A percentile compares a stretch with the other conserved stretches of the same genome.
These are phyloP conservation scores for Caenorhabditis angaria DNA, from an alignment of 2,888 invertebrate species.

Conservation along the genomic window DNA sequence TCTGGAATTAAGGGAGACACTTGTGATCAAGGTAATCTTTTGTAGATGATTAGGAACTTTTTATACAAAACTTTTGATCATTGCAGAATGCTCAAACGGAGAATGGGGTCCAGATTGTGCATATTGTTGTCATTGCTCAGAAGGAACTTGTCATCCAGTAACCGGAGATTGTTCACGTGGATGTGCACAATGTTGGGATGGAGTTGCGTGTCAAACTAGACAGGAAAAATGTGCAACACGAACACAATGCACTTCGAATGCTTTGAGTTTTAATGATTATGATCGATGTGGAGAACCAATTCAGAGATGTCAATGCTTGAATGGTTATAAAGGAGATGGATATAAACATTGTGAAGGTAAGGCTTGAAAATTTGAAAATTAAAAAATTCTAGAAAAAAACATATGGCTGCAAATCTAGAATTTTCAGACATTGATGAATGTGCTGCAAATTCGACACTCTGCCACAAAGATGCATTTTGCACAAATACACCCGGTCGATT, in stretches of 20 bases:
- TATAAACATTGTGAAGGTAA: slow-evolving; percentile 62
- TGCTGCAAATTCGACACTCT: slow-evolving; percentile 48
- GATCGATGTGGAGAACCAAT: slow-evolving; percentile 68
- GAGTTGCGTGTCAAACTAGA: slow-evolving; percentile 60
- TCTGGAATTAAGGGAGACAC: slow-evolving; percentile 72
- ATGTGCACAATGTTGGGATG: slow-evolving; percentile 69
- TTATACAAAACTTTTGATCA: slow-evolving; percentile 9
- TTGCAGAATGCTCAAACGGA: slow-evolving; percentile 62
- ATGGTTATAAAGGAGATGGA: slow-evolving; percentile 70
- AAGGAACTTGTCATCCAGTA: slow-evolving; percentile 61
- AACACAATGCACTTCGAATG: slow-evolving; percentile 67
- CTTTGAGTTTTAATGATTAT: slow-evolving; percentile 68
- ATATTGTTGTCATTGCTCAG: slow-evolving; percentile 70
- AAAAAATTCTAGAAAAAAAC: not conserved
- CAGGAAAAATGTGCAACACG: slow-evolving; percentile 43
- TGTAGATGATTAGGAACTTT: slow-evolving; percentile 1
- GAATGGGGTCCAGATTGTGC: slow-evolving; percentile 72
- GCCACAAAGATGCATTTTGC: slow-evolving; percentile 67
- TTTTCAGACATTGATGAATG: slow-evolving; percentile 68
- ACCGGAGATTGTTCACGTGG: slow-evolving; percentile 65
- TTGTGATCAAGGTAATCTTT: slow-evolving; percentile 67
- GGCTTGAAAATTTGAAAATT: not conserved
- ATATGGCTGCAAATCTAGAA: not conserved
- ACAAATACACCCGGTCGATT: slow-evolving; percentile 71
- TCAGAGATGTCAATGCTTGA: slow-evolving; percentile 68